Base-by-base conservation (phyloP, 1,140 invertebrate species). In the Tetranychus urticae region DNA sequence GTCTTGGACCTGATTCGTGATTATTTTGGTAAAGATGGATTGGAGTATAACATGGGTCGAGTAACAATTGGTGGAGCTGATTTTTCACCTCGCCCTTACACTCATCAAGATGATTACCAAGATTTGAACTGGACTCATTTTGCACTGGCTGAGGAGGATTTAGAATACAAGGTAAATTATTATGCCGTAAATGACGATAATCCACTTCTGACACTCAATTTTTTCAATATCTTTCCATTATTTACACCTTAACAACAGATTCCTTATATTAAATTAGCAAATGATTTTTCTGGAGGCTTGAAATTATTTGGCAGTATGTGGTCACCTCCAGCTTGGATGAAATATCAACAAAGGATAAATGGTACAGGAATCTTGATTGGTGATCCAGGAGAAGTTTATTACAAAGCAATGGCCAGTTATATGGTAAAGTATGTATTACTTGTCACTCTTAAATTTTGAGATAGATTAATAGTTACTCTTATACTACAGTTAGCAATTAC, bases 301-400 rank as follows among this genome's bases (percentile, higher is more conserved):
- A 66, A 75, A 62, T 71, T 88, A 1, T 73, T 88, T 60, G 79
- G 77, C 0, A 77, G 81, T 14, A 77, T 83, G 0, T 94, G 89
- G 89, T 82, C 81, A 56, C 78, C 89, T 0, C 90, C 91, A 0
- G 71, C 75, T 7, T 94, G 88, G 88, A 93, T 94, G 89, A 96
- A 94, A 73, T 83, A 80, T 0, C 86, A 83, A 66, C 74, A 82
- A 34, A 72, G 70, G 59, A 72, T 77, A 63, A 73, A 70, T 58
- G 76, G 77, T n/a, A 7, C n/a, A 7, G 79, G 79, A 5, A 64
- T 66, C 31, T 69, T 93, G 1, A 79, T 79, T 62, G 69, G 71
- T 2, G 73, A 69, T 58, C 67, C 72, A 34, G 73, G 74, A 39
- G 74, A 72, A n/a, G 59, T 80, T 56, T 86, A 82, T 69, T 89